phyloP scores from a whole-genome alignment of 2,797 vertebrate genomes.

The Leuciscus waleckii region DNA sequence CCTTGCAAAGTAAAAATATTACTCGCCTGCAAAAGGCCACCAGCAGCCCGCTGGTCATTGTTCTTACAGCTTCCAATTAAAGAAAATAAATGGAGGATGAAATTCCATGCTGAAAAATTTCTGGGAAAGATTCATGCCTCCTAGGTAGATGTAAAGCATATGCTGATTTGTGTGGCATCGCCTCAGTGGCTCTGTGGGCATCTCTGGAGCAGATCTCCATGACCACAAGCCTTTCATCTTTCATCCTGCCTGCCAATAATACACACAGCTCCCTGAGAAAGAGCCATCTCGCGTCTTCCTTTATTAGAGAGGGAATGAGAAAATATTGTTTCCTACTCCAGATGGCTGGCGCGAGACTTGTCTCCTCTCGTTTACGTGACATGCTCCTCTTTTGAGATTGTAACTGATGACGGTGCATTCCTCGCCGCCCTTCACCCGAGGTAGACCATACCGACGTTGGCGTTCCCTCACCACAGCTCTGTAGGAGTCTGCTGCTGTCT shows the following conservation, averaged over 20 bases:
- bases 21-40: conserved; percentile 10
- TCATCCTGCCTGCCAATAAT: conserved; percentile 42
- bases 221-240: conserved; percentile 45
- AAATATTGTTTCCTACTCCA: conserved; percentile 60
- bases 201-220: conserved; percentile 46
- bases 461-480: background rate
- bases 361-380: conserved; percentile 57
- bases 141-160: conserved; percentile 34
- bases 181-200: conserved; percentile 10
- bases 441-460: background rate
- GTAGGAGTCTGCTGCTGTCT: background rate
- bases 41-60: conserved; percentile 11
- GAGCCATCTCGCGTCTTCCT: conserved; percentile 42
- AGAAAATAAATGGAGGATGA: conserved; percentile 35
- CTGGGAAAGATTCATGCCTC: conserved; percentile 27
- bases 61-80: conserved; percentile 41
- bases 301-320: conserved; percentile 57
- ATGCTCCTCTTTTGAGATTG: conserved; percentile 45
- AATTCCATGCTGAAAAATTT: conserved; percentile 14
- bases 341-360: conserved; percentile 56
- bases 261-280: conserved; percentile 33
- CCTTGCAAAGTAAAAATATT: conserved; percentile 39
- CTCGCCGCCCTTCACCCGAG: background rate
- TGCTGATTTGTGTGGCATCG: conserved; percentile 36
- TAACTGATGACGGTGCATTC: conserved; percentile 38